These are phyloP conservation scores for Drosophila miranda DNA, from an alignment of 1,140 invertebrate species.

Conservation along the genomic window DNA sequence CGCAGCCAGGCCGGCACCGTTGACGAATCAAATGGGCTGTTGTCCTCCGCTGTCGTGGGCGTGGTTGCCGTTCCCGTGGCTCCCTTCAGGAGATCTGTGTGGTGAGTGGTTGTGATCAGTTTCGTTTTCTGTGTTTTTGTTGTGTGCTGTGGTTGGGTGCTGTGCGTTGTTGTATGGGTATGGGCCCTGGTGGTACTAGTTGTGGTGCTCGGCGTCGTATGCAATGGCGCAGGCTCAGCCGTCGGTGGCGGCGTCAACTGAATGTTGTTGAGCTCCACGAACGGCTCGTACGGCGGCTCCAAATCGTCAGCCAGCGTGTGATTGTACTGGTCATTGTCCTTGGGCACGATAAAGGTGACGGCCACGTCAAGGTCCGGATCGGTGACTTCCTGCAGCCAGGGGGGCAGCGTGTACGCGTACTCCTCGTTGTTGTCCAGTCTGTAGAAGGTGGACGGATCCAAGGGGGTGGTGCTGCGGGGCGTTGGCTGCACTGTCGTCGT, in stretches of 20 bases:
- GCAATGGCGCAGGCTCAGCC: conserved; percentile 5
- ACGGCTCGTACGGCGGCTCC: conserved; percentile 72
- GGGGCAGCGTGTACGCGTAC: conserved; percentile 72
- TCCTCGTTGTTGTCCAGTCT: conserved; percentile 50
- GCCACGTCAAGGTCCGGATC: conserved; percentile 78
- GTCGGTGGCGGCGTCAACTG: conserved; percentile 59
- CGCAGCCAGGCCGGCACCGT: conserved; percentile 73
- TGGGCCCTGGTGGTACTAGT: conserved; percentile 36
- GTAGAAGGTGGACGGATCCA: conserved; percentile 57
- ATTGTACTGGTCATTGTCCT: conserved; percentile 74
- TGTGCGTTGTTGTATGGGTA: conserved; percentile 37
- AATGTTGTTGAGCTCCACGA: conserved; percentile 65
- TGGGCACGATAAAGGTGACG: conserved; percentile 71
- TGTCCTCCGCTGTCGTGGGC: conserved; percentile 31
- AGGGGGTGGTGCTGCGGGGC: conserved; percentile 52
- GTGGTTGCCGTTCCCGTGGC: conserved; percentile 6
- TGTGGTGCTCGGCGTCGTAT: conserved; percentile 21
- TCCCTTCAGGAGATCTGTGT: conserved; percentile 45
- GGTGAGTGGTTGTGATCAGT: conserved; percentile 43
- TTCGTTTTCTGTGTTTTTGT: conserved; percentile 18
- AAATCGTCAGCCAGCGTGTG: conserved; percentile 63
- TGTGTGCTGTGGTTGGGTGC: conserved; percentile 29
- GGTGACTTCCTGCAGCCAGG: conserved; percentile 74
- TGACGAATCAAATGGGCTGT: conserved; percentile 67
- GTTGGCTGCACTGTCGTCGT: conserved; percentile 19